Conservation (phyloP, 2,888 invertebrate genomes). For the Neoitamus cyanurus region DNA sequence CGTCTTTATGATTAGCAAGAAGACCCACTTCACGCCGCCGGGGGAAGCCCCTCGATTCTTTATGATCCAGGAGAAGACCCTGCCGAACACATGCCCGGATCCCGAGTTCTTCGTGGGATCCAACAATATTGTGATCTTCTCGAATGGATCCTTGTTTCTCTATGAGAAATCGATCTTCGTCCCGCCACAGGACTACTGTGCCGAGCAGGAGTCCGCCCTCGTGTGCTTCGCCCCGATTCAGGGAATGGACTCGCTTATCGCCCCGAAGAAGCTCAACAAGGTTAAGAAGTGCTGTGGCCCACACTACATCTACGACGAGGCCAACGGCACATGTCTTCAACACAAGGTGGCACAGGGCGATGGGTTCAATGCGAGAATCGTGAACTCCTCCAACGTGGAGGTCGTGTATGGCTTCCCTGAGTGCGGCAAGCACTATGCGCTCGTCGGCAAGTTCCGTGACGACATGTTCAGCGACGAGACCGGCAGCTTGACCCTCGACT, state of each 20-base stretch:
- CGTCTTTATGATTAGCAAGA: slow-evolving; percentile 70
- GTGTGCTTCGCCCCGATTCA: slow-evolving; percentile 69
- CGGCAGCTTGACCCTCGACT: slow-evolving; percentile 69
- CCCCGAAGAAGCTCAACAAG: slow-evolving; percentile 58
- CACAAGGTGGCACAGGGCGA: slow-evolving; percentile 55
- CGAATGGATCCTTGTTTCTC: slow-evolving; percentile 74
- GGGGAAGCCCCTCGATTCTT: slow-evolving; percentile 66
- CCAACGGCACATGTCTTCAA: slow-evolving; percentile 67
- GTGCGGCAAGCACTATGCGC: slow-evolving; percentile 69
- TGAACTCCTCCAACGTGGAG: slow-evolving; percentile 61
- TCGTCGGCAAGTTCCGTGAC: slow-evolving; percentile 70
- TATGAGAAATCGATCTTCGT: slow-evolving; percentile 67
- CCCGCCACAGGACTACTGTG: slow-evolving; percentile 74
- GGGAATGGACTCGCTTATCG: slow-evolving; percentile 55
- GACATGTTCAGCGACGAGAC: slow-evolving; percentile 67
- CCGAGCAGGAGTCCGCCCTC: slow-evolving; percentile 74
- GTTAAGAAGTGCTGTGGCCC: slow-evolving; percentile 79
- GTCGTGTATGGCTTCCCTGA: slow-evolving; percentile 70
- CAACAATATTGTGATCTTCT: slow-evolving; percentile 68
- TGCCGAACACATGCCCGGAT: slow-evolving; percentile 62
- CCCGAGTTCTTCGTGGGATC: slow-evolving; percentile 61
- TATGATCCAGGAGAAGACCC: slow-evolving; percentile 63
- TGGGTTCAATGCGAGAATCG: slow-evolving; percentile 39
- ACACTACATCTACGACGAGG: slow-evolving; percentile 72
- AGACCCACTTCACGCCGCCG: slow-evolving; percentile 62